phyloP scores from a whole-genome alignment of 2,888 invertebrate species.

The Bembecia ichneumoniformis region DNA sequence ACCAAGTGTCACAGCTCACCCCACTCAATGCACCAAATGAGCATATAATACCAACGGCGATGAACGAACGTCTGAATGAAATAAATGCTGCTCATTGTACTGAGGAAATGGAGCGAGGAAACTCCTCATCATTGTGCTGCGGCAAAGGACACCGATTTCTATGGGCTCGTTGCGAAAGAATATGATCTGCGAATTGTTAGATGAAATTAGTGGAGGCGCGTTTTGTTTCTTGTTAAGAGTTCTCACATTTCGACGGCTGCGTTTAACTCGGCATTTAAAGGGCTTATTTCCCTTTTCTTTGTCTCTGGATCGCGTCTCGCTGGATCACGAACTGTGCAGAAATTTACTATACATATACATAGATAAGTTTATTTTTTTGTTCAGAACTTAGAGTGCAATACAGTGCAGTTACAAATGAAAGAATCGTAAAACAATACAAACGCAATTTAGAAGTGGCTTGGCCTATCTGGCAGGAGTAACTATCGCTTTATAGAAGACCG shows the following conservation, averaged over 20 bases:
- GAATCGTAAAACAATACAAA: too few relatives aligned
- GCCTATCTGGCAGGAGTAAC: too few relatives aligned
- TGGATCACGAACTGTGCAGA: too few relatives aligned
- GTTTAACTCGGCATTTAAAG: slow-evolving; percentile 9
- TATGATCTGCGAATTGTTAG: slow-evolving; percentile 51
- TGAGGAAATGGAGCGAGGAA: slow-evolving; percentile 30
- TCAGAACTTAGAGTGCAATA: not conserved
- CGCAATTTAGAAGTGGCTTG: too few relatives aligned
- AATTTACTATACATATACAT: too few relatives aligned
- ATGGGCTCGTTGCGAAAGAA: slow-evolving; percentile 23
- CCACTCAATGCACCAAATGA: slow-evolving; percentile 47
- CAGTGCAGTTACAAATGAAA: not conserved
- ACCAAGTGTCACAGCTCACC: slow-evolving; percentile 48
- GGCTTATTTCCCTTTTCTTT: slow-evolving; percentile 6
- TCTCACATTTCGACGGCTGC: slow-evolving; percentile 31
- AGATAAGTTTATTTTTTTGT: too few relatives aligned
- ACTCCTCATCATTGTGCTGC: slow-evolving; percentile 30
- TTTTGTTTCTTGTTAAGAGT: slow-evolving; percentile 23
- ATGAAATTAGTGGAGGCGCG: slow-evolving; percentile 53
- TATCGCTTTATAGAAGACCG: too few relatives aligned
- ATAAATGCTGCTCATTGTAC: slow-evolving; percentile 29
- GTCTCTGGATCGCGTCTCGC: too few relatives aligned
- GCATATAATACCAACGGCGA: slow-evolving; percentile 47
- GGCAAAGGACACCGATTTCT: slow-evolving; percentile 52
- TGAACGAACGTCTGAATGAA: slow-evolving; percentile 19